These are phyloP conservation scores for Myrmecophaga tridactyla DNA, from an alignment of 2,113 vertebrate genomes.

Conservation along the genomic window DNA sequence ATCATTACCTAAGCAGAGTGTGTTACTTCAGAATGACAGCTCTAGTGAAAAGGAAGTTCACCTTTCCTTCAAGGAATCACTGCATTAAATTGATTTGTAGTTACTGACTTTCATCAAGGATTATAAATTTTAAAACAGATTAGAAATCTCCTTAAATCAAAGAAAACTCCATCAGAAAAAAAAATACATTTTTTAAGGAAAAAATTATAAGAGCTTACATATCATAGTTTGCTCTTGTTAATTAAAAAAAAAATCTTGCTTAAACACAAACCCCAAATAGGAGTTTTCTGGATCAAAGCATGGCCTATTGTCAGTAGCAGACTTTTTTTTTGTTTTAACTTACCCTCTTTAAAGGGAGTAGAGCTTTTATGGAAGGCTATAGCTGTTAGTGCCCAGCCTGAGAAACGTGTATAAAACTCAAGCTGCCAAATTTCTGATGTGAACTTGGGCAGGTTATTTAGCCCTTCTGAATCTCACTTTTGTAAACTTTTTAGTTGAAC, in stretches of 20 bases:
- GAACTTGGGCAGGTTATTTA: background rate
- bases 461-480: background rate
- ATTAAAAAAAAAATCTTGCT: background rate
- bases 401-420: background rate
- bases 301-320: background rate
- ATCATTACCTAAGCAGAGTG: background rate
- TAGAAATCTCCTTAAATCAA: background rate
- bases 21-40: background rate
- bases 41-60: background rate
- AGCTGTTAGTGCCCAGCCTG: background rate
- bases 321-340: background rate
- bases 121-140: background rate
- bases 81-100: background rate
- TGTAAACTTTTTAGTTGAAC: background rate
- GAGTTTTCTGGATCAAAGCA: background rate
- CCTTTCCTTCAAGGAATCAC: constrained; percentile 16
- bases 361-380: background rate
- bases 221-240: background rate
- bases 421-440: background rate
- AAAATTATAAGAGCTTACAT: background rate
- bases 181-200: background rate
- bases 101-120: background rate
- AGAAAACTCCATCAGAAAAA: background rate
- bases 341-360: background rate
- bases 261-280: background rate